phyloP scores from a whole-genome alignment of 1,140 invertebrate genomes.

The Drosophila repleta region DNA sequence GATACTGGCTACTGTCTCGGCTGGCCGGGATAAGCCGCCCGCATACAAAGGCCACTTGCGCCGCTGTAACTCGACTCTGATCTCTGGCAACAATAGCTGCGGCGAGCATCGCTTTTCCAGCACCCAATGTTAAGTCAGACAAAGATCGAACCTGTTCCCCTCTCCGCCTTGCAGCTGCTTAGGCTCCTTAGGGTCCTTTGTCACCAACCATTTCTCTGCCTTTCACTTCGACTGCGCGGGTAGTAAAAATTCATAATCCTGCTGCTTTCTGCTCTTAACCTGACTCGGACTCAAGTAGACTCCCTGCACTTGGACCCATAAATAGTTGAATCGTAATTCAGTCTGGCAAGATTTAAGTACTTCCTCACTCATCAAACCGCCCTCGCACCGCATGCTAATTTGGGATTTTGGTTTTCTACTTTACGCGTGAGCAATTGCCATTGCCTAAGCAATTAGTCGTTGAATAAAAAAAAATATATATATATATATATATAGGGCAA shows the following conservation, averaged over 20 bases:
- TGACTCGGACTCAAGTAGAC: background rate
- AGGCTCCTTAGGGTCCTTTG: background rate
- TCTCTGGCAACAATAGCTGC: constrained; percentile 62
- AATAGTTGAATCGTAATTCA: background rate
- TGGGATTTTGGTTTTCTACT: too few species aligned
- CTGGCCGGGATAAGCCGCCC: constrained; percentile 29
- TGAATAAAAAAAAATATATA: too few species aligned
- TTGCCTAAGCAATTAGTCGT: too few species aligned
- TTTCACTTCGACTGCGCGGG: background rate
- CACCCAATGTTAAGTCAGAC: constrained; percentile 54
- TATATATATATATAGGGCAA: too few species aligned
- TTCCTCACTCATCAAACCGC: background rate
- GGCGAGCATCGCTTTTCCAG: constrained; percentile 59
- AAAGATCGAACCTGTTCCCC: constrained; percentile 30
- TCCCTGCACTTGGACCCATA: background rate
- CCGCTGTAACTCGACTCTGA: constrained; percentile 74
- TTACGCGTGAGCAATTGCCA: too few species aligned
- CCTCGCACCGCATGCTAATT: background rate
- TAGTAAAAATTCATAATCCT: constrained; percentile 1
- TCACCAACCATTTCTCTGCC: background rate
- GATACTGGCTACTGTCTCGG: constrained; percentile 37
- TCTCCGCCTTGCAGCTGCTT: constrained; percentile 33
- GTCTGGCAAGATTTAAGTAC: background rate
- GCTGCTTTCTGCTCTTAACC: background rate
- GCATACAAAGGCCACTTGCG: constrained; percentile 58